Base-by-base conservation (phyloP, 2,797 vertebrate genomes). In the Buceros bicornis region DNA sequence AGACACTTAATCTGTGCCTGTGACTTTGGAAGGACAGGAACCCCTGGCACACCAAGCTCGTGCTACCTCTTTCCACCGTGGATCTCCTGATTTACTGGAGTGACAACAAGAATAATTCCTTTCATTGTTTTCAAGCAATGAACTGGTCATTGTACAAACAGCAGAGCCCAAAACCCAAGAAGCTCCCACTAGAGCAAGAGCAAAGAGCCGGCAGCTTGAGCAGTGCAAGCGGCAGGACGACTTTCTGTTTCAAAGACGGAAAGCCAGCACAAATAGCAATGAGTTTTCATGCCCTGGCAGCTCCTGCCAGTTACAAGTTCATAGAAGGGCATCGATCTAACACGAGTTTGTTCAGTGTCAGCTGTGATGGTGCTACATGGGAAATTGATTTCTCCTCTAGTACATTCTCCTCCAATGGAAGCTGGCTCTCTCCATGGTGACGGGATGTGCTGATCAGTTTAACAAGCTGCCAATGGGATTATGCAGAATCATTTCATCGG, bases 381-480 rank as follows among this genome's bases (percentile, higher is more conserved):
- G 91, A 79, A 76, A 78, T 13, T 76, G 89, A 95, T 93, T 89
- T 93, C 83, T 82, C 47, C 82, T 78, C 77, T 29, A 71, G 81
- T 42, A 42, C 56, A 40, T 64, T 64, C 12, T 43, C 57, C 82
- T 78, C 47, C 40, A 15, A 0, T 6, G 43, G 51, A 42, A 5
- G 5, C 24, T 28, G 11, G 40, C 50, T 74, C 78, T 81, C 29
- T 60, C 54, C 37, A 17, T 2, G 45, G 87, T 8, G 57, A 78
- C 29, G 45, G 82, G 83, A 69, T 33, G 66, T 18, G 82, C 87
- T 74, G 72, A 84, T 37, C 18, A 66, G 60, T 48, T 93, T 73
- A 94, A 86, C 82, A 70, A 92, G 82, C 64, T 80, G 69, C 87
- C 37, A 4, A 3, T 10, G 69, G 93, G 69, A 83, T 82, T 88